A percentile compares a stretch with the other conserved stretches of the same genome.
These are phyloP conservation scores for Gobius niger DNA, from an alignment of 2,113 vertebrate species.

Conservation along the genomic window DNA sequence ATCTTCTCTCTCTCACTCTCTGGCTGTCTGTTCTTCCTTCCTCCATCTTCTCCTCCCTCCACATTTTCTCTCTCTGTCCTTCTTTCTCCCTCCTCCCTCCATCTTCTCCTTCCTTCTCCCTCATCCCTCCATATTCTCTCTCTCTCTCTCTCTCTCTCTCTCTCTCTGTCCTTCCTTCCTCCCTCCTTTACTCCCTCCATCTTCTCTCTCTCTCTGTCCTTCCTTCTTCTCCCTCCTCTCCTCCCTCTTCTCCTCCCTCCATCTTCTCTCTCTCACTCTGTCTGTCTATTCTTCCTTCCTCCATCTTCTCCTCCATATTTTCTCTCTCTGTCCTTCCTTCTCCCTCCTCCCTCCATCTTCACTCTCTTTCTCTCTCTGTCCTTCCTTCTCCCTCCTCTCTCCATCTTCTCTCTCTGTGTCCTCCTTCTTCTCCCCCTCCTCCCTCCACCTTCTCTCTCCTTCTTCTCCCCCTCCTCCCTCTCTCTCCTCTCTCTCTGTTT, in stretches of 20 bases:
- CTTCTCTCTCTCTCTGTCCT: no score
- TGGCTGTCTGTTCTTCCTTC: no score
- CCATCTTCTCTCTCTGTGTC: not conserved
- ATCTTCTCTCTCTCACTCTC: not conserved
- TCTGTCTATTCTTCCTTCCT: not conserved
- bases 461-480: not conserved
- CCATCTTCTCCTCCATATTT: no score
- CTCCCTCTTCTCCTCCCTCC: not conserved
- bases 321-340: not conserved
- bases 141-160: not conserved
- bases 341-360: no score
- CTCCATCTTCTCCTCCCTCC: no score
- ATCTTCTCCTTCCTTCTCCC: no score
- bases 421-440: not conserved
- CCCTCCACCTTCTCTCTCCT: not conserved
- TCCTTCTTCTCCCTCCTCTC: not conserved
- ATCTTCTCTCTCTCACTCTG: not conserved
- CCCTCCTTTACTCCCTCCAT: not conserved
- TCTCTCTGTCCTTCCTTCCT: not conserved
- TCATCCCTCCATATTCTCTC: no score
- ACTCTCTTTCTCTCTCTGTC: not conserved
- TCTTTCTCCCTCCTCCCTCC: not conserved
- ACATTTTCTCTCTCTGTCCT: not conserved
- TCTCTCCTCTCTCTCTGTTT: not conserved
- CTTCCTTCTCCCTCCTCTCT: not conserved